Percentiles rank a stretch among this genome's conserved stretches.
phyloP scores from a whole-genome alignment of 2,888 invertebrate genomes.

The Allacma fusca region DNA sequence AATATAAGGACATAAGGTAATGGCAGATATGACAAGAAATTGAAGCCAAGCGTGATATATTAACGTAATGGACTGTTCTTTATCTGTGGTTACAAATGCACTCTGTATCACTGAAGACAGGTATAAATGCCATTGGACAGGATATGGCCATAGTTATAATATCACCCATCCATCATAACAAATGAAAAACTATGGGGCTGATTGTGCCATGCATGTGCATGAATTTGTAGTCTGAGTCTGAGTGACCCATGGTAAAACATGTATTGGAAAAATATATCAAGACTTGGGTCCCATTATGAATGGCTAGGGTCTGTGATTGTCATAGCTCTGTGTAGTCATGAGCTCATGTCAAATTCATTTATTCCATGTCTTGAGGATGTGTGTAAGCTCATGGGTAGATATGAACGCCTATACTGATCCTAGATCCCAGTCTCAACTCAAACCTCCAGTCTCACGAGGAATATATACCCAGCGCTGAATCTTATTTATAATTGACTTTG shows the following conservation, averaged over 20 bases:
- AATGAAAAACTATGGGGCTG: conserved; percentile 9
- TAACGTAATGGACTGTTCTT: conserved; percentile 2
- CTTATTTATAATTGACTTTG: conserved; percentile 43
- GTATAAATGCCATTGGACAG: conserved; percentile 31
- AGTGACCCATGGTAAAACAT: background rate
- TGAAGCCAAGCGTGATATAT: conserved; percentile 16
- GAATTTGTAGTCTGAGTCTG: no score
- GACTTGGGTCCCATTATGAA: background rate
- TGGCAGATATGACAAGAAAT: background rate
- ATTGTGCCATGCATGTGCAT: background rate
- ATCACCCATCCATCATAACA: conserved; percentile 38
- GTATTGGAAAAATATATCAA: background rate
- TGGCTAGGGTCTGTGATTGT: conserved; percentile 10
- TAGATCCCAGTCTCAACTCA: conserved; percentile 3
- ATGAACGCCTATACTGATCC: background rate
- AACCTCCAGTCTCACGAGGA: conserved; percentile 22
- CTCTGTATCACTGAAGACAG: conserved; percentile 21
- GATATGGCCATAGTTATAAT: conserved; percentile 23
- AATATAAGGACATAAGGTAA: no score
- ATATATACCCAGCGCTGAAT: background rate
- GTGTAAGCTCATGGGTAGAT: background rate
- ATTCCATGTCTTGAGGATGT: conserved; percentile 37
- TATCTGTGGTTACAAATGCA: conserved; percentile 23
- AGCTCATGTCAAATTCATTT: conserved; percentile 45
- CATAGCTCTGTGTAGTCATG: conserved; percentile 34